Percentiles rank a stretch among this genome's conserved stretches.
These are phyloP conservation scores for Brassicogethes aeneus DNA, from an alignment of 2,888 invertebrate species.

Conservation along the genomic window DNA sequence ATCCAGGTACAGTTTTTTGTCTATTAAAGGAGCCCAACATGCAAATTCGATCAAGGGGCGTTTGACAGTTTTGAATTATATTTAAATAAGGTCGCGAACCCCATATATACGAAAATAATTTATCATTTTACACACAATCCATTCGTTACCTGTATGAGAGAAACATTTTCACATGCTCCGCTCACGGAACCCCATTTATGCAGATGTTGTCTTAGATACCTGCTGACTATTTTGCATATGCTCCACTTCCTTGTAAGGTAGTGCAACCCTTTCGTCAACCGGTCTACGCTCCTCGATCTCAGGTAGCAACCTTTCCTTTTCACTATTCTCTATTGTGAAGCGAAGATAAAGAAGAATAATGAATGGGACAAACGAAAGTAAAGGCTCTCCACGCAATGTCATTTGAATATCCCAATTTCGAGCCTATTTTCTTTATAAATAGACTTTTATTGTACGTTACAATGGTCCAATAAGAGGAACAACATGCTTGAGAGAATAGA, in stretches of 20 bases:
- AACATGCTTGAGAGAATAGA: too few species aligned
- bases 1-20: conserved; percentile 12
- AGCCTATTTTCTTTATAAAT: conserved; percentile 4
- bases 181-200: conserved; percentile 17
- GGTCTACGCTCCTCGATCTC: too few species aligned
- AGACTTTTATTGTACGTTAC: background rate
- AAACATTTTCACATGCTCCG: background rate
- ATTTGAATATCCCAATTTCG: conserved; percentile 6
- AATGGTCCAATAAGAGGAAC: background rate
- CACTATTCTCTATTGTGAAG: too few species aligned
- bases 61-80: conserved; percentile 41
- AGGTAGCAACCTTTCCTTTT: background rate
- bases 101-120: conserved; percentile 31
- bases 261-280: conserved; percentile 14
- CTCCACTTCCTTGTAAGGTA: conserved; percentile 14
- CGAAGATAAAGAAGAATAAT: background rate
- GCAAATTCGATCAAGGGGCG: conserved; percentile 37
- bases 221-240: conserved; percentile 39
- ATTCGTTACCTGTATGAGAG: conserved; percentile 31
- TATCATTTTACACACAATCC: conserved; percentile 35
- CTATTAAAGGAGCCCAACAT: conserved; percentile 25
- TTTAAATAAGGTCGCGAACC: conserved; percentile 35
- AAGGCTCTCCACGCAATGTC: background rate
- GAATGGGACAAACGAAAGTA: conserved; percentile 4
- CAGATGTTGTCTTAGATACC: conserved; percentile 37